Base-by-base conservation (phyloP, 2,888 invertebrate genomes). In the Andrena camellia region DNA sequence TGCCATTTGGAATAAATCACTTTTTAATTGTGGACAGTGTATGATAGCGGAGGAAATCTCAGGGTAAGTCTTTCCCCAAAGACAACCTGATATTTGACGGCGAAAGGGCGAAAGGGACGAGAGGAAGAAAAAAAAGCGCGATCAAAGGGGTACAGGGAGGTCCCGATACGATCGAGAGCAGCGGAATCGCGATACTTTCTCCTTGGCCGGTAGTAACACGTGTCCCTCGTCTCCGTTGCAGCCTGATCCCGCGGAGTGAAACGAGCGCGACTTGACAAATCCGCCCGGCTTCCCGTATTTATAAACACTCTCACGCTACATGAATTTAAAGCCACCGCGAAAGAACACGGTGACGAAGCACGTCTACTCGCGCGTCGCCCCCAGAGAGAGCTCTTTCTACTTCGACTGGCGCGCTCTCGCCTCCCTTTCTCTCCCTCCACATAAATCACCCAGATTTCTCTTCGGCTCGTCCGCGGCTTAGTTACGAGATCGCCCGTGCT, bases 271-370 rank as follows among this genome's bases (percentile, higher is more conserved):
- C 90, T 90, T 92, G 92, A 93, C 92, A 93, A 92, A 93, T 93
- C 92, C 92, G 74, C 90, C 87, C 88, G 90, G 90, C 90, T 92
- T 91, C 89, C 88, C 90, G 92, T 93, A 93, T 93, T 93, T 93
- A 93, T 93, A 93, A 93, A 93, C 92, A 93, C 92, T 92, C 91
- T 91, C 88, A 91, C 91, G 91, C 90, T 90, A 92, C 92, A 92
- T 92, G 91, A 91, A 92, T 92, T 90, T 90, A 89, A 57, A 91
- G 92, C 90, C 90, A 86, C 87, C 86, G 87, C 83, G 64, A 84
- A 88, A 86, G 82, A 88, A 87, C 88, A 87, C 89, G 87, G 81
- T 86, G 88, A 89, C 89, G 89, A 89, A 88, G 83, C 83, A 83
- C 85, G 80, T 80, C 77, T 42, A 42, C 42, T 72, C 84, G 63